Evolutionary conservation across 2,888 invertebrate species (phyloP), one percentile per base, ranked within the genome.

Genomic region (Rhopalosiphum nymphaeae): DNA sequence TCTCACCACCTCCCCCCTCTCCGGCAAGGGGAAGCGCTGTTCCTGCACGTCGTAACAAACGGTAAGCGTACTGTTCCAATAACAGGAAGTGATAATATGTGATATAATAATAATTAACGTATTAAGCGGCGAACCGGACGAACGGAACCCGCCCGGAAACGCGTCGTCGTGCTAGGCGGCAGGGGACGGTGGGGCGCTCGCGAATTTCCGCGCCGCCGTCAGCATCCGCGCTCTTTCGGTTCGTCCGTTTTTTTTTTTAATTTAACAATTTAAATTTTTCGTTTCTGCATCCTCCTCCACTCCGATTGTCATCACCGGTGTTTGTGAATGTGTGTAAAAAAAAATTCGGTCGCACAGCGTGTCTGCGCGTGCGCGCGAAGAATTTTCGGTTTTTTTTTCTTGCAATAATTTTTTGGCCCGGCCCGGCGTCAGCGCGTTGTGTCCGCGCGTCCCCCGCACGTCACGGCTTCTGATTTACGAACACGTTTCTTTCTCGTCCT

Each of bases 91-190:
- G 78, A 78, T 78, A 36, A 78, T 78, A 46, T 46, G 44, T 46
- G 44, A 46, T 46, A 46, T n/a, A 67, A 67, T n/a, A 5, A 67
- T 36, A 67, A 36, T 67, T 67, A 67, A 67, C 67, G 67, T 67
- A 16, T n/a, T 67, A 21, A 78, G 78, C 21, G 36, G 16, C 36
- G 78, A 16, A 56, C 57, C 78, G 78, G 78, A 78, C 78, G 36
- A 36, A 78, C 78, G 78, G 21, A 21, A 78, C 78, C 36, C 78
- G 78, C 78, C 78, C 78, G 78, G 78, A 78, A 78, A 78, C 78
- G 78, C 36, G 78, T 78, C 36, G 67, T 25, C 36, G 21, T 36
- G 36, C 5, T 16, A 36, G 78, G 78, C 36, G 78, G 53, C 53
- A 0, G 11, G 78, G 36, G 78, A 21, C 78, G 21, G 78, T 9